Evolutionary conservation across 1,140 invertebrate species (phyloP).

Genomic region (Pogonomyrmex californicus): DNA sequence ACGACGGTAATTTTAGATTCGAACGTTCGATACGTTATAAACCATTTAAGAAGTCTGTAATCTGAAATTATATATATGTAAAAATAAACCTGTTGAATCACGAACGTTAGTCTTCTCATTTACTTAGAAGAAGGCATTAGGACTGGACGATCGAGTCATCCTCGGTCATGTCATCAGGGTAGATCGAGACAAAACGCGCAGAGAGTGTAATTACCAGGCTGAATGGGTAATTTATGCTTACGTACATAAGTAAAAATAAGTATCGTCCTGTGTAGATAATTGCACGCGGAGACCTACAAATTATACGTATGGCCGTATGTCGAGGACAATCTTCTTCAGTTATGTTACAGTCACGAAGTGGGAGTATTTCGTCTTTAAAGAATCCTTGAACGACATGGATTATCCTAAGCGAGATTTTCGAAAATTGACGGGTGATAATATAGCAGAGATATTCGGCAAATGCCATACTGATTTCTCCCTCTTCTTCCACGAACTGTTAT

Average conservation of each 20-base stretch:
- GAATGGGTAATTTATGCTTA: constrained; percentile 53
- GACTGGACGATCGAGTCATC: constrained; percentile 26
- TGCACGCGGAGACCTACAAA: constrained; percentile 44
- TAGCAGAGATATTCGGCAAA: constrained; percentile 7
- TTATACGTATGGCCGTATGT: constrained; percentile 43
- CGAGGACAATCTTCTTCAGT: constrained; percentile 39
- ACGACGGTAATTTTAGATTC: neutral
- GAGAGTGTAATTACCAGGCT: constrained; percentile 47
- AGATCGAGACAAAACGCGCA: constrained; percentile 42
- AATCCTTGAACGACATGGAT: constrained; percentile 42
- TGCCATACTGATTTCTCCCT: neutral
- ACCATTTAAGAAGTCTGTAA: neutral
- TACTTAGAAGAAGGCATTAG: constrained; percentile 7
- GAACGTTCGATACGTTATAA: neutral
- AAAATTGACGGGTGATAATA: neutral
- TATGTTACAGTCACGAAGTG: constrained; percentile 17
- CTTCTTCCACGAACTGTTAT: neutral
- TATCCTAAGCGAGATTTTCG: constrained; percentile 32
- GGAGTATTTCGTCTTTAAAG: constrained; percentile 18
- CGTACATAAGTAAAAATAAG: constrained; percentile 51
- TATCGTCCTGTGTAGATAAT: constrained; percentile 49
- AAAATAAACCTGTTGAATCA: constrained; percentile 36
- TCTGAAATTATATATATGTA: constrained; percentile 30
- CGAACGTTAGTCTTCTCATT: constrained; percentile 28
- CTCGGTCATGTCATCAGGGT: constrained; percentile 46